Evolutionary conservation across 2,888 invertebrate species (phyloP).

Genomic region (Didymodactylos carnosus): DNA sequence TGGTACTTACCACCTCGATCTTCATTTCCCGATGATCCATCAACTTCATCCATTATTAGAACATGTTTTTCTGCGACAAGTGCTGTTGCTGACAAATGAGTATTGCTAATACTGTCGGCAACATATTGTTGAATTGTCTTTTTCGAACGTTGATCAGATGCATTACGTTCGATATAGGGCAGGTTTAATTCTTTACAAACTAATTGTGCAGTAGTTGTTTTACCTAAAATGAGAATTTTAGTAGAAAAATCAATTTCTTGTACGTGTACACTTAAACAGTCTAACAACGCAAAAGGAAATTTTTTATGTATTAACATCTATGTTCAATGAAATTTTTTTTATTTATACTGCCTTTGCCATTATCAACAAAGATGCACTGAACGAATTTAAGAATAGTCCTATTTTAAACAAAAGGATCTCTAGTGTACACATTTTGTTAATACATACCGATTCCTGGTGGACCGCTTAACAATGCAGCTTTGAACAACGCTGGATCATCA

Average conservation of each 20-base stretch:
- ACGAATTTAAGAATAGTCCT: too few relatives aligned
- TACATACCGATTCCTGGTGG: constrained; percentile 68
- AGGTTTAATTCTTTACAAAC: constrained; percentile 51
- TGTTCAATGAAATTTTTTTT: too few relatives aligned
- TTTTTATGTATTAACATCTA: too few relatives aligned
- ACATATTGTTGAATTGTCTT: constrained; percentile 43
- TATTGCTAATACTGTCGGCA: background rate
- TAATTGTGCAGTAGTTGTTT: constrained; percentile 58
- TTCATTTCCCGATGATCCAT: constrained; percentile 98
- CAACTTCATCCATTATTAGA: constrained; percentile 98
- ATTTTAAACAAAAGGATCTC: too few relatives aligned
- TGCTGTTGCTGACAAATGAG: background rate
- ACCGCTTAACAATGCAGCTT: constrained; percentile 78
- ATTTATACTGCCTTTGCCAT: too few relatives aligned
- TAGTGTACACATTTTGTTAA: background rate
- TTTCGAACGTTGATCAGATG: constrained; percentile 84
- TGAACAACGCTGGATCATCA: constrained; percentile 39
- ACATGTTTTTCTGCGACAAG: background rate
- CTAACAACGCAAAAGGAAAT: too few relatives aligned
- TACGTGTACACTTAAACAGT: too few relatives aligned
- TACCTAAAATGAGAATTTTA: too few relatives aligned
- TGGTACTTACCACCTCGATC: constrained; percentile 93
- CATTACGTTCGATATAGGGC: constrained; percentile 80
- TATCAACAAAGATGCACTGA: too few relatives aligned
- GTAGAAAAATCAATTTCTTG: too few relatives aligned